A percentile compares a stretch with the other conserved stretches of the same genome.
Conservation (phyloP, 2,113 vertebrate genomes). For the Morone chrysops region DNA sequence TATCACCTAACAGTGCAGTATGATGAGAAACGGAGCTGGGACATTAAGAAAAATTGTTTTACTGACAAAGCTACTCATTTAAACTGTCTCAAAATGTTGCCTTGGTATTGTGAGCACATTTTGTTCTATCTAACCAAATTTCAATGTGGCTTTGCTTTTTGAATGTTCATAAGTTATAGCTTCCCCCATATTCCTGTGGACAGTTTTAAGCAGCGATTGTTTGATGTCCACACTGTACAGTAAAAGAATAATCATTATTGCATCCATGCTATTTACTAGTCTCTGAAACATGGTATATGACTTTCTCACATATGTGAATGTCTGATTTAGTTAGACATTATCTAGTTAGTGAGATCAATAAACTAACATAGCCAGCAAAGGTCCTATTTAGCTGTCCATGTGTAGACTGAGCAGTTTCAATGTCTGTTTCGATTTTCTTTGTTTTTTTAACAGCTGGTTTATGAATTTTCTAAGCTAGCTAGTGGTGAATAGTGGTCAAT, state of each 20-base stretch:
- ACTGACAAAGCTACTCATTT: conserved; percentile 1
- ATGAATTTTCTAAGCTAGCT: neutral
- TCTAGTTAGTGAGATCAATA: neutral
- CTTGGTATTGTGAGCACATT: conserved; percentile 2
- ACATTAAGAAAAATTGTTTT: neutral
- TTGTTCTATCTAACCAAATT: conserved; percentile 30
- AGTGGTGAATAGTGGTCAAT: neutral
- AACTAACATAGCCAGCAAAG: neutral
- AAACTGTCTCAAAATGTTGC: conserved; percentile 49
- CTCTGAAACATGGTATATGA: neutral
- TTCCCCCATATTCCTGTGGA: neutral
- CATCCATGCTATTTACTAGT: neutral
- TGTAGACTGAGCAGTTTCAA: neutral
- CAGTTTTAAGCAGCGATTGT: neutral
- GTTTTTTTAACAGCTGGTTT: neutral
- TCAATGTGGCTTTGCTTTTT: conserved; percentile 47
- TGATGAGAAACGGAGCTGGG: neutral
- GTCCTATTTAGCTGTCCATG: neutral
- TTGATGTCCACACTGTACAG: neutral
- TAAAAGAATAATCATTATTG: neutral
- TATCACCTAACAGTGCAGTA: neutral
- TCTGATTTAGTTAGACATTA: neutral
- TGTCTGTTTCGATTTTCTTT: neutral
- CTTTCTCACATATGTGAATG: neutral
- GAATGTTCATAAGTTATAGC: conserved; percentile 29